Conservation (phyloP, 2,888 invertebrate species). For the Oegoconia quadripuncta region DNA sequence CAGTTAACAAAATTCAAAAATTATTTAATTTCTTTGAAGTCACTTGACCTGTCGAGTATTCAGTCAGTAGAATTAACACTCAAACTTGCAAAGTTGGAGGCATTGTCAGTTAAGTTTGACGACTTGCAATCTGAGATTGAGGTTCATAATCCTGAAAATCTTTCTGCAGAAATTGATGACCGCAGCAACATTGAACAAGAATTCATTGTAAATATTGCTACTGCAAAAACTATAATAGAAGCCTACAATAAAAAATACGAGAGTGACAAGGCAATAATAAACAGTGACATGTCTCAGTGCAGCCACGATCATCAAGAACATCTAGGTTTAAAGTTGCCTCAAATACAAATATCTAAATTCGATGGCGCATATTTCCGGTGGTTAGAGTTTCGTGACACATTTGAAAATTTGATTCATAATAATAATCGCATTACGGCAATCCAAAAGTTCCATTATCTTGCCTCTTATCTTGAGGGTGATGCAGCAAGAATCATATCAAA, state of each 20-base stretch:
- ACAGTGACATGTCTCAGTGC: not conserved
- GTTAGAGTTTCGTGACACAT: slow-evolving; percentile 25
- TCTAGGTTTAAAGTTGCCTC: slow-evolving; percentile 18
- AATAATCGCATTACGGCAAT: slow-evolving; percentile 20
- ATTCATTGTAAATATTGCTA: slow-evolving; percentile 14
- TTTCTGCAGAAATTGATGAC: slow-evolving; percentile 17
- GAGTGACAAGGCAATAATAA: not conserved
- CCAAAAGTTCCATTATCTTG: slow-evolving; percentile 24
- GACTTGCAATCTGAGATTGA: slow-evolving; percentile 20
- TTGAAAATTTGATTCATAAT: slow-evolving; percentile 21
- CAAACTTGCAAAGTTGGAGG: slow-evolving; percentile 11
- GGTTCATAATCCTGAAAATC: slow-evolving; percentile 10
- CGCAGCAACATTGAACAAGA: slow-evolving; percentile 17
- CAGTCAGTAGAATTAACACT: slow-evolving; percentile 5
- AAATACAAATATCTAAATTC: slow-evolving; percentile 24
- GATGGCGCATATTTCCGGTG: slow-evolving; percentile 24
- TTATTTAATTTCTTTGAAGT: not conserved
- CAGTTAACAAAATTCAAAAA: too few relatives aligned
- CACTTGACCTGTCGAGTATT: not conserved
- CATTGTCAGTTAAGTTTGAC: slow-evolving; percentile 13
- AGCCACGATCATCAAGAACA: slow-evolving; percentile 11
- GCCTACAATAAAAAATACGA: slow-evolving; percentile 1
- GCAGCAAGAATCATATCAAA: slow-evolving; percentile 19
- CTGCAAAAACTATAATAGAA: slow-evolving; percentile 17
- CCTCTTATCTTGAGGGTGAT: slow-evolving; percentile 22